Conservation (phyloP, 1,140 invertebrate genomes). For the Drosophila lacertosa region DNA sequence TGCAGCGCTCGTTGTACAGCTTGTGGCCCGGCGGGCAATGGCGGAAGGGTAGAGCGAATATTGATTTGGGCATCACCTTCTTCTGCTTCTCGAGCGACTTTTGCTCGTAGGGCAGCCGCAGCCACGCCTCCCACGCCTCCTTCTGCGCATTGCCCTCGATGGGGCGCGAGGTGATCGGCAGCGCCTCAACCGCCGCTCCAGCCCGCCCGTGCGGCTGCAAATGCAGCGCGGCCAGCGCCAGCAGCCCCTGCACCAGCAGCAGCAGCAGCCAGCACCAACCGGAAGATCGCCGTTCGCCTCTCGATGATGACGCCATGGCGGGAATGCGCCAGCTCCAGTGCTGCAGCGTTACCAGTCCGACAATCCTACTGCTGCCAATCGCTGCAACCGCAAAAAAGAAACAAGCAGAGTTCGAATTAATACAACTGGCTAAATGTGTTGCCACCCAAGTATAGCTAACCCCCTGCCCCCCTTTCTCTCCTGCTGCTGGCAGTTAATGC, state of each 20-base stretch:
- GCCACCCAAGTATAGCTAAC: neutral
- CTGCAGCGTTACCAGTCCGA: constrained; percentile 20
- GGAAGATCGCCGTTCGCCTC: constrained; percentile 3
- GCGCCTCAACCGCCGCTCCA: constrained; percentile 16
- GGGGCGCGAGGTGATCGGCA: constrained; percentile 80
- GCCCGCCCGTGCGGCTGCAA: neutral
- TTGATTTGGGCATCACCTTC: constrained; percentile 81
- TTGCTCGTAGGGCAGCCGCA: constrained; percentile 64
- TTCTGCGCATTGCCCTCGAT: constrained; percentile 78
- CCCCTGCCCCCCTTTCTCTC: no score
- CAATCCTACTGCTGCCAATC: constrained; percentile 22
- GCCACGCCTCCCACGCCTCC: constrained; percentile 80
- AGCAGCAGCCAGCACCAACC: constrained; percentile 26
- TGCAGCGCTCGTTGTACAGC: constrained; percentile 65
- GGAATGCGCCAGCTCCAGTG: constrained; percentile 20
- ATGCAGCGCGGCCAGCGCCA: constrained; percentile 21
- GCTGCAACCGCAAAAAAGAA: constrained; percentile 28
- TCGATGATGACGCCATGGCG: constrained; percentile 36
- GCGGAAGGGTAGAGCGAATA: constrained; percentile 73
- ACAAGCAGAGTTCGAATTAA: constrained; percentile 13
- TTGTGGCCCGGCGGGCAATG: constrained; percentile 69
- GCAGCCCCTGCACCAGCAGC: constrained; percentile 20
- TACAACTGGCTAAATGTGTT: constrained; percentile 4
- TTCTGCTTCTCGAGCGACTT: constrained; percentile 69
- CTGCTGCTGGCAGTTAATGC: neutral